Conservation (phyloP, 1,140 invertebrate species). For the Lerema accius region DNA sequence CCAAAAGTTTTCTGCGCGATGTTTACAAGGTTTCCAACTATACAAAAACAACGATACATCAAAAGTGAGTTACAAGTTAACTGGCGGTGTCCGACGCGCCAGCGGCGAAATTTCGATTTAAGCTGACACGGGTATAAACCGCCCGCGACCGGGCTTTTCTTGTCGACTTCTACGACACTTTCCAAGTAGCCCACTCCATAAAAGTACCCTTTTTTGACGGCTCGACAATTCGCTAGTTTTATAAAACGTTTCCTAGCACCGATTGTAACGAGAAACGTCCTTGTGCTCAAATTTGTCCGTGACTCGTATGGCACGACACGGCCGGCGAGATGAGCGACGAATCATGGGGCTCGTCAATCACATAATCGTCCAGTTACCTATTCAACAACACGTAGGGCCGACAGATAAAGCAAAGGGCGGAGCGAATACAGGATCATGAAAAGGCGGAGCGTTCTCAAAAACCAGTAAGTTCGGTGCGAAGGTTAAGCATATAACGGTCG, state of each 20-base stretch:
- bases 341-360: constrained; percentile 59
- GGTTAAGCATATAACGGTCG: constrained; percentile 58
- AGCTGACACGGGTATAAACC: constrained; percentile 56
- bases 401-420: constrained; percentile 72
- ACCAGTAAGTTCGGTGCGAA: constrained; percentile 52
- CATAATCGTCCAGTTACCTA: constrained; percentile 52
- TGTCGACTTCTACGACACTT: constrained; percentile 54
- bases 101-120: constrained; percentile 63
- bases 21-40: constrained; percentile 68
- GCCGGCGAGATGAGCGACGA: constrained; percentile 47
- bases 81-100: constrained; percentile 56
- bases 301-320: constrained; percentile 17
- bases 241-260: constrained; percentile 13
- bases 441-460: constrained; percentile 74
- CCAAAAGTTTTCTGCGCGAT: constrained; percentile 65
- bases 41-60: constrained; percentile 77
- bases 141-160: constrained; percentile 41
- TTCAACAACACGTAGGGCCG: constrained; percentile 58
- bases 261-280: constrained; percentile 11
- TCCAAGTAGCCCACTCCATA: constrained; percentile 50
- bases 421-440: constrained; percentile 61
- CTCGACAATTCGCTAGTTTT: constrained; percentile 12
- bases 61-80: constrained; percentile 78
- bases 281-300: constrained; percentile 17
- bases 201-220: constrained; percentile 35